These are phyloP conservation scores for Holothuria scabra DNA, from an alignment of 53 echinoderm and acorn worm species.

Conservation along the genomic window DNA sequence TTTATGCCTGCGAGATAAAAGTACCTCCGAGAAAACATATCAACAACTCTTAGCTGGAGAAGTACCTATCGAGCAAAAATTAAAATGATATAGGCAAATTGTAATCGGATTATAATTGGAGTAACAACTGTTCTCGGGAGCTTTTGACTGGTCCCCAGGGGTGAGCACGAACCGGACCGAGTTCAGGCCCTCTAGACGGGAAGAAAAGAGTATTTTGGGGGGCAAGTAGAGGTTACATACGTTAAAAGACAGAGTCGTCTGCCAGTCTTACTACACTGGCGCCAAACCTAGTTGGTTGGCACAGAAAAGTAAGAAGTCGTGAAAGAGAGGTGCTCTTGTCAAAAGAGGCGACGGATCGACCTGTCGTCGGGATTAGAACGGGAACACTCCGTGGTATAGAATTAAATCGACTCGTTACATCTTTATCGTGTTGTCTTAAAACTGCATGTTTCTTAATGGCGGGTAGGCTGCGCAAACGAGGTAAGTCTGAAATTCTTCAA, in stretches of 20 bases:
- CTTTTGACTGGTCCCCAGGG: conserved; percentile 35
- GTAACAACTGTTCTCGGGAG: conserved; percentile 34
- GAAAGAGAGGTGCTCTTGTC: no score
- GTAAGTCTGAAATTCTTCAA: no score
- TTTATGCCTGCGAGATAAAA: conserved; percentile 30
- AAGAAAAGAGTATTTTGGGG: conserved; percentile 23
- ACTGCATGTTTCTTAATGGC: no score
- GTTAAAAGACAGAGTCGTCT: conserved; percentile 19
- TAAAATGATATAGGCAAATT: conserved; percentile 19
- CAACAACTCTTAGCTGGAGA: conserved; percentile 30
- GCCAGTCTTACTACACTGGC: conserved; percentile 12
- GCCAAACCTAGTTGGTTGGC: background rate
- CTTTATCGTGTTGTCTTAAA: no score
- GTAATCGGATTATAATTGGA: conserved; percentile 48
- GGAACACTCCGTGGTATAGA: no score
- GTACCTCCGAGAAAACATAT: conserved; percentile 31
- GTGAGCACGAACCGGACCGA: conserved; percentile 22
- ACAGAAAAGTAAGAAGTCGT: no score
- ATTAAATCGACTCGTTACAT: no score
- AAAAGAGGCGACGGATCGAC: no score
- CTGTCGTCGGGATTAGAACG: no score
- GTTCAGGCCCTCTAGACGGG: background rate
- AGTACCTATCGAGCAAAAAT: conserved; percentile 15
- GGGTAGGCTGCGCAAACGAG: no score
- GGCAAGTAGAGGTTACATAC: background rate